Evolutionary conservation across 1,140 invertebrate species (phyloP), one percentile per base, ranked within the genome.

Genomic region (Spodoptera litura): DNA sequence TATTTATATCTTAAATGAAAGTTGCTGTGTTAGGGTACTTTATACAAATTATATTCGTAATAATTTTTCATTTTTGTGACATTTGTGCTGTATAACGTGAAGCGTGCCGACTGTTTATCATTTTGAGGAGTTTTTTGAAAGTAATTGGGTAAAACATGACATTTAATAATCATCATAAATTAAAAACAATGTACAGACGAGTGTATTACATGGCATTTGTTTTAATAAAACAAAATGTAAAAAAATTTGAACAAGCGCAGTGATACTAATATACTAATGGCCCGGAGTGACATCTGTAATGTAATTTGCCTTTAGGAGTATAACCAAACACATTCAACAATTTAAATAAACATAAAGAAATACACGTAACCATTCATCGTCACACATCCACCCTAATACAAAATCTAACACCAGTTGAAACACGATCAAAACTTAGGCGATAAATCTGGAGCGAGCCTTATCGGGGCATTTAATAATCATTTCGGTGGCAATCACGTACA

Each of bases 401-500:
- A 53, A 75, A 75, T 53, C 25, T 53, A 62, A 35, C 73, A 52
- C 27, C n/a, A 56, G 31, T 71, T 56, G 52, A 71, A 56, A 49
- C 53, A 56, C 52, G 53, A 55, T 71, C 74, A 68, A 77, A 68
- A 66, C 44, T 77, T 66, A 20, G 12, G 10, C 62, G 61, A 77
- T 77, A 77, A 68, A 71, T 78, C 76, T 68, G 35, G 52, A 79
- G 44, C 25, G 20, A 61, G 31, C 53, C 77, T 79, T 79, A 82
- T 82, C 77, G 51, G 56, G 74, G 20, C 56, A 66, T 71, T 82
- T 74, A 82, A 79, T 82, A 82, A 82, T 81, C 80, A 74, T 81
- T 77, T 58, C 52, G 66, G 70, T 75, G 35, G 72, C 71, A 78
- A 77, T 80, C 72, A 77, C 79, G 79, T 85, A 88, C 83, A 82